These are phyloP conservation scores for Regulus satrapa DNA, from an alignment of 2,113 vertebrate species.

Conservation along the genomic window DNA sequence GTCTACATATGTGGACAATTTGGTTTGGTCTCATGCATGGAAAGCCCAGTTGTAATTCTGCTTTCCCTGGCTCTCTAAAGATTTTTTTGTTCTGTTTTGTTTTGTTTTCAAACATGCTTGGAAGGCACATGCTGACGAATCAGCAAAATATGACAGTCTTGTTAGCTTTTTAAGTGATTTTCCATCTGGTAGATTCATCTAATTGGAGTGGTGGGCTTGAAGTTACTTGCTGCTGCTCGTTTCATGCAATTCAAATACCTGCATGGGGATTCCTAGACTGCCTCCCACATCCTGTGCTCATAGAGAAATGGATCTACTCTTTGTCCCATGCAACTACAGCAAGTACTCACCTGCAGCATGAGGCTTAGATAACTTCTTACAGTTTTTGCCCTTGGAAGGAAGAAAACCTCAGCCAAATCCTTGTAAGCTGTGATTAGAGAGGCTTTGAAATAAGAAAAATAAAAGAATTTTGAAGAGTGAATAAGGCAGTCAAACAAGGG, in stretches of 20 bases:
- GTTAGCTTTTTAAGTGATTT: slow-evolving; percentile 1
- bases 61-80: neutral
- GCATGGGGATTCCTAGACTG: neutral
- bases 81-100: neutral
- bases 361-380: neutral
- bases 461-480: neutral
- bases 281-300: neutral
- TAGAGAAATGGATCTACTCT: rapidly evolving
- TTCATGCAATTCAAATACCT: neutral
- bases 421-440: neutral
- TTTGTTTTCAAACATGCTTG: slow-evolving; percentile 1
- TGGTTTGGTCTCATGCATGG: neutral
- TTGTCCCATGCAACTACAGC: neutral
- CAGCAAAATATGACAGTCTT: slow-evolving; percentile 14
- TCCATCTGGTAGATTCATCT: slow-evolving; percentile 19
- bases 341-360: neutral
- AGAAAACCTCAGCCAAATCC: neutral
- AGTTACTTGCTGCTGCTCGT: neutral
- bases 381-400: neutral
- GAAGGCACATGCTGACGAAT: neutral
- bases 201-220: neutral
- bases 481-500: neutral
- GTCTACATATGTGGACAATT: neutral
- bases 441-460: neutral
- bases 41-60: neutral